A percentile compares a stretch with the other conserved stretches of the same genome.
phyloP scores from a whole-genome alignment of 2,888 invertebrate species.

The Arge pagana region DNA sequence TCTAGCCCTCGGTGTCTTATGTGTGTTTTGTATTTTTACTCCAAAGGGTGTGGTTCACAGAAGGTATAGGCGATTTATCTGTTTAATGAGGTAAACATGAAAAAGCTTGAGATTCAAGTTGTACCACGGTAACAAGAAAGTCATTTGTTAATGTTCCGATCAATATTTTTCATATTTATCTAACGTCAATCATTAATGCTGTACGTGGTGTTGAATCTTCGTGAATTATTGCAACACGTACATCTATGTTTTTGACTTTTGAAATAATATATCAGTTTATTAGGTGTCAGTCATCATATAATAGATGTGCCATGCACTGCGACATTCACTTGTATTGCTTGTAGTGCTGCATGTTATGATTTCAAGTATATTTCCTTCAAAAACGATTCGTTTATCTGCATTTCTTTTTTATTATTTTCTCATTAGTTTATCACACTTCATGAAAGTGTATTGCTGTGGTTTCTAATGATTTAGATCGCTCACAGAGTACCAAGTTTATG shows the following conservation, averaged over 20 bases:
- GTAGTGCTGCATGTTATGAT: slow-evolving; percentile 4
- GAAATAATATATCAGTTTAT: background rate
- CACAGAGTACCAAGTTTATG: too few relatives aligned
- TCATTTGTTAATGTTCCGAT: background rate
- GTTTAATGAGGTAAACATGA: slow-evolving; percentile 21
- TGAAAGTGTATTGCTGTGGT: too few relatives aligned
- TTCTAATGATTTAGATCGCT: too few relatives aligned
- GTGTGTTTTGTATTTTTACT: slow-evolving; percentile 21
- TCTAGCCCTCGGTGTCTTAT: slow-evolving; percentile 58
- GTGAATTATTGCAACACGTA: background rate
- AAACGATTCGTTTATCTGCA: too few relatives aligned
- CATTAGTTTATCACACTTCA: background rate
- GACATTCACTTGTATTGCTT: background rate
- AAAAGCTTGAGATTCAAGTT: slow-evolving; percentile 20
- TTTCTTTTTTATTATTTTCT: background rate
- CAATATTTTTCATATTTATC: slow-evolving; percentile 17
- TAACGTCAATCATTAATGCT: background rate
- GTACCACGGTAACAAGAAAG: background rate
- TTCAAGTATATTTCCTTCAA: background rate
- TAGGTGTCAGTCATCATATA: too few relatives aligned
- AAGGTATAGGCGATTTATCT: slow-evolving; percentile 21
- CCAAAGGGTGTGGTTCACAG: slow-evolving; percentile 18
- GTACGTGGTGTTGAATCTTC: background rate
- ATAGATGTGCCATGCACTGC: background rate
- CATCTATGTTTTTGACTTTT: background rate